Evolutionary conservation across 2,888 invertebrate species (phyloP), one percentile per base, ranked within the genome.

Genomic region (Cheilosia pagana): DNA sequence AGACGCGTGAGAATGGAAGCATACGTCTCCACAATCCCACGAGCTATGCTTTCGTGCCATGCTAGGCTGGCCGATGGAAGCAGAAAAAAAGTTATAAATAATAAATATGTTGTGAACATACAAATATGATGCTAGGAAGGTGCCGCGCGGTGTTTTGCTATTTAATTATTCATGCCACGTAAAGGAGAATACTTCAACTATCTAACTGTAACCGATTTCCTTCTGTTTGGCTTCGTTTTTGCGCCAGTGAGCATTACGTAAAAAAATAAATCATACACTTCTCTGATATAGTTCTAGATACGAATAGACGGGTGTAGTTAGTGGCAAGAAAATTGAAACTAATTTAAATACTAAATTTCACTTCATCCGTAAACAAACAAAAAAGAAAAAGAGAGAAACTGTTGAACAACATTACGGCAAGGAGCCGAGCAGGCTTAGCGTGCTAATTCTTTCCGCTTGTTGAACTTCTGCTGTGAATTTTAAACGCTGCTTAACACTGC

Each of bases 81-180:
- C 7, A 35, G 19, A 50, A 48, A 52, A 28, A 23, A 25, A 53
- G 23, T 41, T 41, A 77, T 62, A 77, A 62, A 70, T 77, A 77
- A 77, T 77, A 70, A 77, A 62, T 70, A 62, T 48, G 43, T 68
- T 60, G 7, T 23, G 41, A 50, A 59, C 28, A 62, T 63, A 50
- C 14, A 68, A 41, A 68, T 6, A 41, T 16, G 7, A 3, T 31
- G 45, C 2, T n/a, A 12, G 28, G 28, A 35, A 31, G 25, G 28
- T 31, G 19, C 28, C 16, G 53, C 14, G 14, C 10, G 41, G 41
- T 41, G 57, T 62, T 67, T 55, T 43, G 68, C 43, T 48, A 78
- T 52, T 74, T 62, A 78, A 67, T 77, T 78, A 83, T 83, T 72
- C 82, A 74, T 45, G 53, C 39, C 83, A 83, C 78, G 83, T 59